phyloP scores from a whole-genome alignment of 2,888 invertebrate species.

The Patella pellucida region DNA sequence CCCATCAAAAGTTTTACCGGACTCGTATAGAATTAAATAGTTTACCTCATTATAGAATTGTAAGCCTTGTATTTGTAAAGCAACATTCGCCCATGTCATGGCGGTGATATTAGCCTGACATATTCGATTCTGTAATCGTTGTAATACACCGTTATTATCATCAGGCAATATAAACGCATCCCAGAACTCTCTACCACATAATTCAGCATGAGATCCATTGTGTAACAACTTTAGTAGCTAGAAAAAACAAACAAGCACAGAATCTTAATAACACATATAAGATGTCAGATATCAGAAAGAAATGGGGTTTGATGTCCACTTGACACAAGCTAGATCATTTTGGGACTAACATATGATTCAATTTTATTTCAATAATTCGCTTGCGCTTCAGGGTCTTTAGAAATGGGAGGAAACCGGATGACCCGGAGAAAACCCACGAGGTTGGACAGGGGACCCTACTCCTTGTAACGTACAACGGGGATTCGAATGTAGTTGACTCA shows the following conservation, averaged over 20 bases:
- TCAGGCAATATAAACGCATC: slow-evolving; percentile 29
- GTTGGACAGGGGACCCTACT: too few species aligned
- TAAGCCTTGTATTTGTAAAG: slow-evolving; percentile 30
- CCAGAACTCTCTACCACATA: slow-evolving; percentile 34
- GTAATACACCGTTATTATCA: slow-evolving; percentile 27
- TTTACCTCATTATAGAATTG: slow-evolving; percentile 33
- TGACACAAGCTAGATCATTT: too few species aligned
- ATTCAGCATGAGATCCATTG: slow-evolving; percentile 4
- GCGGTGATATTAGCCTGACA: slow-evolving; percentile 32
- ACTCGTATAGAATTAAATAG: neutral
- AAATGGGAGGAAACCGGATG: too few species aligned
- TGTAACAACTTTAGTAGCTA: slow-evolving; percentile 29
- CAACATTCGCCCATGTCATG: slow-evolving; percentile 31
- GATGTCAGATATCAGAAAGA: too few species aligned
- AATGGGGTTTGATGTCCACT: too few species aligned
- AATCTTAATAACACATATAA: too few species aligned
- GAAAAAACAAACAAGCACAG: neutral
- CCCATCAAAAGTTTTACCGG: neutral
- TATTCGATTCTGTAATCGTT: slow-evolving; percentile 27
- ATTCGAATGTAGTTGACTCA: too few species aligned
- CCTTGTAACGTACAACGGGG: too few species aligned
- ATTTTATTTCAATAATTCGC: too few species aligned
- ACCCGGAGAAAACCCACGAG: too few species aligned
- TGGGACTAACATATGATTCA: too few species aligned
- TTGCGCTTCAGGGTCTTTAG: too few species aligned